These are phyloP conservation scores for Synanthedon andrenaeformis DNA, from an alignment of 2,888 invertebrate genomes.

Conservation along the genomic window DNA sequence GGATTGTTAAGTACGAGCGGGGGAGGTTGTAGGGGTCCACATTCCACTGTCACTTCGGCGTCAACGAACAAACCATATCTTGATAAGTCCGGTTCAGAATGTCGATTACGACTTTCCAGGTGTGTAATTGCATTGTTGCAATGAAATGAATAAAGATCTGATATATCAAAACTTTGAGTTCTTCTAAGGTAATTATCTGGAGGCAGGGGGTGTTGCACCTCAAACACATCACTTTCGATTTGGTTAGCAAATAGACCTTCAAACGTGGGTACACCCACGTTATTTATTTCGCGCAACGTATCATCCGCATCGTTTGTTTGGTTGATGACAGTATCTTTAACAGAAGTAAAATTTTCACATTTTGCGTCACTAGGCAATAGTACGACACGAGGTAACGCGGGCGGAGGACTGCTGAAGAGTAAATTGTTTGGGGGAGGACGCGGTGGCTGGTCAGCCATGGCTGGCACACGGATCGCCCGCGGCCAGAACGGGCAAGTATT, in stretches of 20 bases:
- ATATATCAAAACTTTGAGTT: constrained; percentile 59
- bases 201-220: constrained; percentile 27
- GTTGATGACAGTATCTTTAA: constrained; percentile 24
- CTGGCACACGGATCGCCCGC: constrained; percentile 41
- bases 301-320: constrained; percentile 38
- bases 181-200: constrained; percentile 40
- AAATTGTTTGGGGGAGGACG: constrained; percentile 63
- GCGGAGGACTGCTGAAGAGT: constrained; percentile 61
- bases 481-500: constrained; percentile 49
- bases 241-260: constrained; percentile 34
- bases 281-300: constrained; percentile 59
- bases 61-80: constrained; percentile 52
- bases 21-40: constrained; percentile 36
- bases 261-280: constrained; percentile 56
- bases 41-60: constrained; percentile 48
- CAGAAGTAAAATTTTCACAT: constrained; percentile 20
- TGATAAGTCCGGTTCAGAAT: constrained; percentile 61
- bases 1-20: constrained; percentile 63
- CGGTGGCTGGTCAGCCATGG: constrained; percentile 65
- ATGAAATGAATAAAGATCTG: constrained; percentile 41
- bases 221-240: constrained; percentile 25
- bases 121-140: constrained; percentile 32
- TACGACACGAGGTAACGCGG: constrained; percentile 60
- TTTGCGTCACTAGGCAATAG: constrained; percentile 54
- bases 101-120: constrained; percentile 30